Evolutionary conservation across 1,140 invertebrate genomes (phyloP), one percentile per base, ranked within the genome.

Genomic region (Lutraria rhynchaena): DNA sequence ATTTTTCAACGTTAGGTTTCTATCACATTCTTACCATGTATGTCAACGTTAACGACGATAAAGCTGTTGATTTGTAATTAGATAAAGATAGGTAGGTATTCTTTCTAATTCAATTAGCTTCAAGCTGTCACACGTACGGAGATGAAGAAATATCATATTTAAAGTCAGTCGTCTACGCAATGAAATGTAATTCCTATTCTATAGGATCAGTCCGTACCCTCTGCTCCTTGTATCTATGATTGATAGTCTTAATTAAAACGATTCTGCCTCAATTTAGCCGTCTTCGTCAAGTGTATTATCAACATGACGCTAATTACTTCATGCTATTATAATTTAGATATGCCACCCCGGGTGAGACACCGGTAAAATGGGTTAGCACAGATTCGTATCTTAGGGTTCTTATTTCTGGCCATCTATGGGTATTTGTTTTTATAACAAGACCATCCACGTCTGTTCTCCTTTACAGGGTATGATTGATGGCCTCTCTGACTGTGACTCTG

Each of bases 191-290:
- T n/a, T 3, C 24, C 2, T 1, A 3, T 13, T 46, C 37, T 67
- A 67, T 67, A 49, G 63, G 63, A 67, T 49, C 63, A 22, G 27
- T 67, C 7, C 63, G 63, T 67, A 49, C 63, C 63, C 44, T 37
- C 49, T 46, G 63, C 22, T 37, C 24, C 24, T 24, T 4, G 11
- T 46, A 13, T 11, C 1, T 15, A 33, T 67, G 63, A 67, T 67
- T 67, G 44, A 67, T 67, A 15, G 37, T 27, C 63, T 67, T 49
- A 29, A 44, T 67, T 67, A 67, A 67, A 67, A 67, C 41, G 63
- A 67, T 67, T 67, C 63, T 67, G 63, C 44, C 63, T 67, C 63
- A 67, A 67, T 49, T 49, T 24, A 67, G 44, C 22, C 63, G 63
- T 67, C 63, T 15, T 51, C 44, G 31, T 22, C 31, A 67, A 67